phyloP scores from a whole-genome alignment of 2,113 vertebrate species.

The Labrus mixtus region DNA sequence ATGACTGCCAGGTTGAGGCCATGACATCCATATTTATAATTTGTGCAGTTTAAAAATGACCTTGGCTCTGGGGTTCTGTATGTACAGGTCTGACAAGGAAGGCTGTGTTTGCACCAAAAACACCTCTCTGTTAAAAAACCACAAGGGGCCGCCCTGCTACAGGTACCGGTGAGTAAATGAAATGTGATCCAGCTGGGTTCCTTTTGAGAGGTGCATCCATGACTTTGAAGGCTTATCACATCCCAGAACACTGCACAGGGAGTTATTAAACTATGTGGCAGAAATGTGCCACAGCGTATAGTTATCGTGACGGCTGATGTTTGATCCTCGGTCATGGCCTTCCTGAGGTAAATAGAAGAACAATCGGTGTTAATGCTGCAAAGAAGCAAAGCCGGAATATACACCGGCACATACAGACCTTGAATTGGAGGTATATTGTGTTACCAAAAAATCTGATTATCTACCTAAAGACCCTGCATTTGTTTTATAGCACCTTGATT shows the following conservation, averaged over 20 bases:
- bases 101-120: constrained; percentile 51
- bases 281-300: constrained; percentile 10
- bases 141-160: constrained; percentile 31
- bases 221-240: constrained; percentile 62
- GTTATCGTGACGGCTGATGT: constrained; percentile 9
- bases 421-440: background rate
- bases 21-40: constrained; percentile 72
- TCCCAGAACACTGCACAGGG: constrained; percentile 24
- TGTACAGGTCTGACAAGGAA: constrained; percentile 41
- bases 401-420: background rate
- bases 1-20: constrained; percentile 49
- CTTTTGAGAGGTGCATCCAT: constrained; percentile 39
- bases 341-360: constrained; percentile 34
- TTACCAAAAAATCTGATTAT: background rate
- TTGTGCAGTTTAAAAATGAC: constrained; percentile 59
- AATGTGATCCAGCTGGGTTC: constrained; percentile 46
- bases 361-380: constrained; percentile 1
- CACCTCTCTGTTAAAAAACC: constrained; percentile 51
- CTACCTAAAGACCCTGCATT: background rate
- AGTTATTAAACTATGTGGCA: background rate
- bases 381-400: background rate
- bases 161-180: constrained; percentile 64
- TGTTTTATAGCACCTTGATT: background rate
- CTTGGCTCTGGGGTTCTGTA: constrained; percentile 47
- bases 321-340: constrained; percentile 26